Evolutionary conservation across 2,888 invertebrate species (phyloP).

Genomic region (Brenthis hecate): DNA sequence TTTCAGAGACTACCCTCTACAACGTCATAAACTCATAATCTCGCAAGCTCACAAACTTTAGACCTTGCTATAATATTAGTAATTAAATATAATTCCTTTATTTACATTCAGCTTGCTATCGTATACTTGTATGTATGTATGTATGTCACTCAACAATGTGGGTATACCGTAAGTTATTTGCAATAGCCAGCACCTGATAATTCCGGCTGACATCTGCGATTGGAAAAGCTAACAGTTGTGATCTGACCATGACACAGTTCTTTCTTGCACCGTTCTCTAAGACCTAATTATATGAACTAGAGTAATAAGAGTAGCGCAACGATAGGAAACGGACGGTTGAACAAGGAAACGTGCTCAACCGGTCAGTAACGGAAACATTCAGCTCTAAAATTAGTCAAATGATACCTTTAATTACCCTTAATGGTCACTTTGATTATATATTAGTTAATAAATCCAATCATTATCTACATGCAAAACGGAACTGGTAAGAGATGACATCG

Average conservation of each 20-base stretch:
- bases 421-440: no score
- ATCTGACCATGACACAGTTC: slow-evolving; percentile 68
- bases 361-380: slow-evolving; percentile 53
- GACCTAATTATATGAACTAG: slow-evolving; percentile 58
- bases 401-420: neutral
- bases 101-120: neutral
- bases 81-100: no score
- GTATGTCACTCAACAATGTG: neutral
- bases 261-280: slow-evolving; percentile 61
- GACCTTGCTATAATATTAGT: no score
- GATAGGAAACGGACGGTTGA: slow-evolving; percentile 62
- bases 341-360: slow-evolving; percentile 52
- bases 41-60: no score
- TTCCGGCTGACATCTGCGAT: slow-evolving; percentile 36
- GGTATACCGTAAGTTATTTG: slow-evolving; percentile 21
- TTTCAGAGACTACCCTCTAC: no score
- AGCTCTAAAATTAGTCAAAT: slow-evolving; percentile 15
- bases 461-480: no score
- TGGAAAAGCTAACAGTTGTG: slow-evolving; percentile 41
- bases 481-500: no score
- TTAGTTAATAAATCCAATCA: no score
- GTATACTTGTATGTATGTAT: neutral
- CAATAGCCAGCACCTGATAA: slow-evolving; percentile 25
- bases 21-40: no score
- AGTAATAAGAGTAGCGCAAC: slow-evolving; percentile 53